These are phyloP conservation scores for Pampus argenteus DNA, from an alignment of 2,797 vertebrate genomes.

Conservation along the genomic window DNA sequence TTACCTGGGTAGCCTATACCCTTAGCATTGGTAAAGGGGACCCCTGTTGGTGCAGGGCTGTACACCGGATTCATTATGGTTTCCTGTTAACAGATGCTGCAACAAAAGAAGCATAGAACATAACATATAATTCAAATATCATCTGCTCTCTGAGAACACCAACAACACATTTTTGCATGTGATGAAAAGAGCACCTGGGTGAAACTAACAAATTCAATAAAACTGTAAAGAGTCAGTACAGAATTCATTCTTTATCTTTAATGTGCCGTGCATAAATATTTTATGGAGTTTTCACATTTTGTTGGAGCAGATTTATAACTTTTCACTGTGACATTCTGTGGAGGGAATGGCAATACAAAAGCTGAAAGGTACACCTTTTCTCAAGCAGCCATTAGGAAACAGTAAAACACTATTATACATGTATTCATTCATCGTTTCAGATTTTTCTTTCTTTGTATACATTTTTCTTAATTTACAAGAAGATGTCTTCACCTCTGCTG, in stretches of 20 bases:
- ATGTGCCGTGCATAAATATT: background rate
- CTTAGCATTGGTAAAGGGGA: conserved; percentile 97
- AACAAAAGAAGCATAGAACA: conserved; percentile 19
- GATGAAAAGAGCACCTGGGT: background rate
- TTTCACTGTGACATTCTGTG: too few species aligned
- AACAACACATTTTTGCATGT: too few species aligned
- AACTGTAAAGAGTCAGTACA: too few species aligned
- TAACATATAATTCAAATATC: background rate
- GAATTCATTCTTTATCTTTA: background rate
- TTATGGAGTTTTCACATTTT: background rate
- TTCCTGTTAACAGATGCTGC: conserved; percentile 57
- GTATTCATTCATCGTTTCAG: background rate
- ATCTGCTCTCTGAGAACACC: background rate
- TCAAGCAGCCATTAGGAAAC: background rate
- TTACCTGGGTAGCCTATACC: conserved; percentile 97
- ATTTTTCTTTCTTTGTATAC: background rate
- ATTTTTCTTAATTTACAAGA: background rate
- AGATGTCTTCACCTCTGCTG: conserved; percentile 1
- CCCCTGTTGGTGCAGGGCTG: conserved; percentile 96
- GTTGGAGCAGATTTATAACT: too few species aligned
- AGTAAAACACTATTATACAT: background rate
- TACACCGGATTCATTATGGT: conserved; percentile 98
- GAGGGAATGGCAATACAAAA: background rate
- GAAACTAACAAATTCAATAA: background rate
- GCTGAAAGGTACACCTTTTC: background rate